Evolutionary conservation across 2,797 vertebrate species (phyloP).

Genomic region (Helostoma temminkii): DNA sequence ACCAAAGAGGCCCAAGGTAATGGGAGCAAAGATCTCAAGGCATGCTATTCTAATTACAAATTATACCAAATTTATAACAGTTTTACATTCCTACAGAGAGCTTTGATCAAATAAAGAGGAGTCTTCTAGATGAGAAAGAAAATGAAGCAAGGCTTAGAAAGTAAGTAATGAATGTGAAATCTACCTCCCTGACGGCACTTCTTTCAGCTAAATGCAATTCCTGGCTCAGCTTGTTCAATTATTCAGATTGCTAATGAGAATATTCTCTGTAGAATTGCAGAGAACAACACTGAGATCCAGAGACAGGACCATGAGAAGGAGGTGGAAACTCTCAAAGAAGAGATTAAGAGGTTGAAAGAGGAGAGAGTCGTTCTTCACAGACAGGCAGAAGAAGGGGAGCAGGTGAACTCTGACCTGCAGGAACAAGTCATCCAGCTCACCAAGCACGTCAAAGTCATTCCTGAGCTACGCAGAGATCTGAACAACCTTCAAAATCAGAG

Average conservation of each 20-base stretch:
- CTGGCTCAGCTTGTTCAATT: neutral
- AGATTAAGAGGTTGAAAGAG: conserved; percentile 86
- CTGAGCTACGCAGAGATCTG: conserved; percentile 92
- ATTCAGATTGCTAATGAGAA: conserved; percentile 2
- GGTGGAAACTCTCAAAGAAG: conserved; percentile 85
- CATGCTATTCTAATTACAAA: neutral
- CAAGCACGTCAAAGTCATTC: conserved; percentile 89
- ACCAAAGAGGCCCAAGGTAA: conserved; percentile 89
- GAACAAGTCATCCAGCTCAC: conserved; percentile 88
- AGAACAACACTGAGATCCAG: conserved; percentile 91
- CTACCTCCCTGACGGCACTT: neutral
- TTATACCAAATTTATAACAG: conserved; percentile 12
- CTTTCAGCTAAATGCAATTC: neutral
- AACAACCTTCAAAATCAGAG: conserved; percentile 90
- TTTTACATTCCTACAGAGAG: conserved; percentile 82
- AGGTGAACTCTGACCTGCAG: conserved; percentile 83
- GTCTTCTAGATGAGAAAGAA: conserved; percentile 88
- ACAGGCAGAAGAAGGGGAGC: conserved; percentile 83
- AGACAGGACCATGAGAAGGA: conserved; percentile 88
- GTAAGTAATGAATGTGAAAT: conserved; percentile 78
- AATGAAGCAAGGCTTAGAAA: conserved; percentile 89
- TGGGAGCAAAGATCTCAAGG: neutral
- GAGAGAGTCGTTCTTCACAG: conserved; percentile 83
- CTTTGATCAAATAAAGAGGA: conserved; percentile 89
- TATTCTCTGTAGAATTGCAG: conserved; percentile 85